Evolutionary conservation across 2,797 vertebrate genomes (phyloP).

Genomic region (Dryobates pubescens): DNA sequence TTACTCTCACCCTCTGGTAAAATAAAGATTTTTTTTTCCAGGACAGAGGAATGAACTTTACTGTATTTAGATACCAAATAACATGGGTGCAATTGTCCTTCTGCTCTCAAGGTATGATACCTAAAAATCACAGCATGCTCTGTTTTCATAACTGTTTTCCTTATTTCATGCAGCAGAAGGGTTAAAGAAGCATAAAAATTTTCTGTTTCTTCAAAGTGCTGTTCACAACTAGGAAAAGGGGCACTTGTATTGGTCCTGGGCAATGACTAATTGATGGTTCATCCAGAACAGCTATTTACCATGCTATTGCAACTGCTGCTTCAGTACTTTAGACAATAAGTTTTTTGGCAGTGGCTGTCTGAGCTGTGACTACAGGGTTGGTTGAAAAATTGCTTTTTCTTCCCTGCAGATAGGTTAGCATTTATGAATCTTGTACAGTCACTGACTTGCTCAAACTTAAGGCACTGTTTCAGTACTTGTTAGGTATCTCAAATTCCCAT

Average conservation of each 20-base stretch:
- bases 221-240: neutral
- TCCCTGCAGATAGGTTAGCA: neutral
- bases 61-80: slow-evolving; percentile 14
- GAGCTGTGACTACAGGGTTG: neutral
- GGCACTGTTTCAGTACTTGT: neutral
- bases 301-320: neutral
- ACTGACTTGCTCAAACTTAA: neutral
- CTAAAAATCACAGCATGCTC: neutral
- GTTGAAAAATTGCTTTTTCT: neutral
- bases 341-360: neutral
- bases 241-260: neutral
- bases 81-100: neutral
- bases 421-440: neutral
- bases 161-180: neutral
- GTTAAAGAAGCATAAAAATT: neutral
- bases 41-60: neutral
- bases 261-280: neutral
- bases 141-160: neutral
- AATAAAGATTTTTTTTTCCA: neutral
- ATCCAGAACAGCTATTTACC: neutral
- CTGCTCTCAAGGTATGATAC: neutral
- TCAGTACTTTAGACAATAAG: neutral
- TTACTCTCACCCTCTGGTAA: neutral
- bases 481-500: neutral
- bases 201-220: neutral